Conservation (phyloP, 2,888 invertebrate genomes). For the Pycnomerus fuliginosus region DNA sequence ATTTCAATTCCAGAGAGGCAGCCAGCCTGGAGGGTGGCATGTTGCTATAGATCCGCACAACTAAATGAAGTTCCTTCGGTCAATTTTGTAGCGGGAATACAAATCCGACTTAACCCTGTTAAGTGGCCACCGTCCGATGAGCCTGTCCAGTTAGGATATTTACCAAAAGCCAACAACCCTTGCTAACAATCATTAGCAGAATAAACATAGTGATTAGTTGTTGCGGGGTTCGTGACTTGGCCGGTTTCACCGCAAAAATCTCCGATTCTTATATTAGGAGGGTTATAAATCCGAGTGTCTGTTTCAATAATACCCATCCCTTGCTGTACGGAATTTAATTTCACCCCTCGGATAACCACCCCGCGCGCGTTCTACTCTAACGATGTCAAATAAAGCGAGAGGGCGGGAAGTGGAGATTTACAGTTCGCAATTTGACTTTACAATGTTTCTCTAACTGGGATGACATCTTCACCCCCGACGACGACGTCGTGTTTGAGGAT, state of each 20-base stretch:
- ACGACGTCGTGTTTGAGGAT: no score
- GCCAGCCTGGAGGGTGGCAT: no score
- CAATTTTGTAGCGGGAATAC: slow-evolving; percentile 19
- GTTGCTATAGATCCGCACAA: no score
- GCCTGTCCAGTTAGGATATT: slow-evolving; percentile 13
- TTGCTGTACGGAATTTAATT: slow-evolving; percentile 12
- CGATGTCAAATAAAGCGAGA: slow-evolving; percentile 43
- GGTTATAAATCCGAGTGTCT: no score
- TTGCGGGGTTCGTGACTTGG: slow-evolving; percentile 23
- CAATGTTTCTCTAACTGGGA: slow-evolving; percentile 38
- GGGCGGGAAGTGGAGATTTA: slow-evolving; percentile 48
- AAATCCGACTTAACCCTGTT: slow-evolving; percentile 20
- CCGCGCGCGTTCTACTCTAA: no score
- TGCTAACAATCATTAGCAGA: slow-evolving; percentile 24
- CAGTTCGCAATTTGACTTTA: slow-evolving; percentile 49
- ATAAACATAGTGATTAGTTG: slow-evolving; percentile 23
- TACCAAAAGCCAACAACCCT: slow-evolving; percentile 11
- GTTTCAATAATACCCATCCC: no score
- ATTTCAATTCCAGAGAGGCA: no score
- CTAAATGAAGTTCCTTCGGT: slow-evolving; percentile 18
- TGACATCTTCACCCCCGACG: slow-evolving; percentile 1
- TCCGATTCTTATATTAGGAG: no score
- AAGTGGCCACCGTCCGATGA: slow-evolving; percentile 19
- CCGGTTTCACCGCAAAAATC: no score
- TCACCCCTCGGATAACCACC: slow-evolving; percentile 10